These are phyloP conservation scores for Benthosema pterotum DNA, from an alignment of 2,797 vertebrate species.

Conservation along the genomic window DNA sequence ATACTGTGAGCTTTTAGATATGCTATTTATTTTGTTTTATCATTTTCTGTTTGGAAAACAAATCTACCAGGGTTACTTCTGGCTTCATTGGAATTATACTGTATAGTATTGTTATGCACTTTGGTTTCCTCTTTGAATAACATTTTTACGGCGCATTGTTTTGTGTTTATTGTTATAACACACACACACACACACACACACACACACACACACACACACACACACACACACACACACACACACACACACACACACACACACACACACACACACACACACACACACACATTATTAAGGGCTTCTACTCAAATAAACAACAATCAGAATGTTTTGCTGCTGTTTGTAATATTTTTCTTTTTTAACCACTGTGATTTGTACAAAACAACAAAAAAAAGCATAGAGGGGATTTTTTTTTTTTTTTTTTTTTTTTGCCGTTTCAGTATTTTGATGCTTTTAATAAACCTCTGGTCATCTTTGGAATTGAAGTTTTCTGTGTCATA, in stretches of 20 bases:
- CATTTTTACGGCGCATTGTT: conserved; percentile 58
- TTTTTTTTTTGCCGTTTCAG: conserved; percentile 81
- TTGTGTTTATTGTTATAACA: conserved; percentile 57
- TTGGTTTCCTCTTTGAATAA: conserved; percentile 69
- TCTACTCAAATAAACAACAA: conserved; percentile 72
- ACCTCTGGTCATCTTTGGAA: conserved; percentile 77
- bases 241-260: conserved; percentile 72
- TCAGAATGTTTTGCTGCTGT: conserved; percentile 85
- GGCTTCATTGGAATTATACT: conserved; percentile 56
- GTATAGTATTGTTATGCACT: conserved; percentile 71
- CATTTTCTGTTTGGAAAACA: background rate
- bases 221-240: conserved; percentile 69
- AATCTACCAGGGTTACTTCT: background rate
- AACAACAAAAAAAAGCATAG: conserved; percentile 58
- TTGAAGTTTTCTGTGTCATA: conserved; percentile 22
- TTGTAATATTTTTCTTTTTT: conserved; percentile 81
- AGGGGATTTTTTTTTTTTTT: too few relatives aligned
- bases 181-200: conserved; percentile 66
- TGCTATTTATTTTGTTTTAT: too few relatives aligned
- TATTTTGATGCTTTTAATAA: conserved; percentile 88
- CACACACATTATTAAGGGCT: conserved; percentile 81
- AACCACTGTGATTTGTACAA: conserved; percentile 88
- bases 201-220: conserved; percentile 71
- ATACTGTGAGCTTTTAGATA: too few relatives aligned
- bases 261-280: conserved; percentile 70